Conservation (phyloP, 2,888 invertebrate species). For the Apamea epomidion region DNA sequence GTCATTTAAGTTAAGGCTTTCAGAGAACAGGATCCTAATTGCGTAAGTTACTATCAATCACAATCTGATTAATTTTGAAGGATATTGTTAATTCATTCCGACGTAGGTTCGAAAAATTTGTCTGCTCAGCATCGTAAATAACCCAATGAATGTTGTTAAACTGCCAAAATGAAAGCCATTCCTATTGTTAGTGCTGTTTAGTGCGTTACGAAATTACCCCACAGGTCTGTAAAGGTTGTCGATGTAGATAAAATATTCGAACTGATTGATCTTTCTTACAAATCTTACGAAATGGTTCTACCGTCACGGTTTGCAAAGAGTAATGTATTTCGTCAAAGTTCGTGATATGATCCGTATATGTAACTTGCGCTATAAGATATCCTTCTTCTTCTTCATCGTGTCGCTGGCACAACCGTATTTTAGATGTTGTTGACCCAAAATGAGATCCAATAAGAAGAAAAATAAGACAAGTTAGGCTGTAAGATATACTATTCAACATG, state of each 20-base stretch:
- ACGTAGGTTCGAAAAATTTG: too few species aligned
- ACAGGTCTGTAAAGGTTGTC: too few species aligned
- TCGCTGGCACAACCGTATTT: not conserved
- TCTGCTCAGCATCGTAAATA: too few species aligned
- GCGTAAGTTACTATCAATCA: not conserved
- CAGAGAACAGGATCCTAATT: not conserved
- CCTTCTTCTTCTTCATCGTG: not conserved
- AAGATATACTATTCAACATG: not conserved
- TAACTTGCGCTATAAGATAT: not conserved
- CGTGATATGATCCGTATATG: not conserved
- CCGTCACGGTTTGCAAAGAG: not conserved
- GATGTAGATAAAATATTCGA: not conserved
- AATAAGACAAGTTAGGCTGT: not conserved
- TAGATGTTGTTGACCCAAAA: not conserved
- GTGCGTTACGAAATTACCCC: not conserved
- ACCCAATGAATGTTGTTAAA: too few species aligned
- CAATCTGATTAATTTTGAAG: not conserved
- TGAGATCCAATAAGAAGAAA: not conserved
- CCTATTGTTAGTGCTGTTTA: too few species aligned
- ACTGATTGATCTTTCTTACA: not conserved
- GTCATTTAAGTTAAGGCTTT: not conserved
- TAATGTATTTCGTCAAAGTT: not conserved
- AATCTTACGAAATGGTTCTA: not conserved
- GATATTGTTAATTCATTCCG: too few species aligned
- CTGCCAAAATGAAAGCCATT: too few species aligned